Conservation (phyloP, 2,888 invertebrate species). For the Herminia tarsipennalis region DNA sequence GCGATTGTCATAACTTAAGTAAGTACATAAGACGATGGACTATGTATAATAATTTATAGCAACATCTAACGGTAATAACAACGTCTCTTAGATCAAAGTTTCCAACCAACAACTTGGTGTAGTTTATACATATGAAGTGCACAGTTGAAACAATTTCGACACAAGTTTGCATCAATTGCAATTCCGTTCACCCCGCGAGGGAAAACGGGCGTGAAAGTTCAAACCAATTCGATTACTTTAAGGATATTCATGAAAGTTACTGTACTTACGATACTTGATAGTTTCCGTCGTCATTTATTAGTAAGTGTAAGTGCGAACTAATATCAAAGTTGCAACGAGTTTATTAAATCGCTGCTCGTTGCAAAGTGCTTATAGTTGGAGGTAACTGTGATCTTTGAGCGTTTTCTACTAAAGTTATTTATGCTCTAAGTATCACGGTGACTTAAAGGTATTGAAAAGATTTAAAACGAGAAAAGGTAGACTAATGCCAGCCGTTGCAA, state of each 20-base stretch:
- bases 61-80: too few relatives aligned
- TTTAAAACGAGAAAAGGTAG: too few relatives aligned
- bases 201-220: conserved; percentile 1
- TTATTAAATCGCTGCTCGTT: conserved; percentile 13
- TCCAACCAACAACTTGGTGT: too few relatives aligned
- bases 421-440: too few relatives aligned
- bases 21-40: too few relatives aligned
- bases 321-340: conserved; percentile 24
- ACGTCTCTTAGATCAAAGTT: too few relatives aligned
- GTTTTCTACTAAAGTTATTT: too few relatives aligned
- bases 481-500: too few relatives aligned
- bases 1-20: too few relatives aligned
- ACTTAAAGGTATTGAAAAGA: too few relatives aligned
- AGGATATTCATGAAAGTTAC: conserved; percentile 23
- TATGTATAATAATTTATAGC: too few relatives aligned
- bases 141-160: not conserved
- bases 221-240: conserved; percentile 23
- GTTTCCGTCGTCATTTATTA: conserved; percentile 16
- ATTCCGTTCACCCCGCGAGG: not conserved
- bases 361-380: conserved; percentile 5
- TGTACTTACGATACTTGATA: conserved; percentile 19
- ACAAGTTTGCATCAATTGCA: not conserved
- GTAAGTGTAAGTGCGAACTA: conserved; percentile 18
- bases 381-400: not conserved
- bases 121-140: too few relatives aligned